Evolutionary conservation across 2,113 vertebrate genomes (phyloP), one percentile per base, ranked within the genome.

Genomic region (Prunella fulvescens): DNA sequence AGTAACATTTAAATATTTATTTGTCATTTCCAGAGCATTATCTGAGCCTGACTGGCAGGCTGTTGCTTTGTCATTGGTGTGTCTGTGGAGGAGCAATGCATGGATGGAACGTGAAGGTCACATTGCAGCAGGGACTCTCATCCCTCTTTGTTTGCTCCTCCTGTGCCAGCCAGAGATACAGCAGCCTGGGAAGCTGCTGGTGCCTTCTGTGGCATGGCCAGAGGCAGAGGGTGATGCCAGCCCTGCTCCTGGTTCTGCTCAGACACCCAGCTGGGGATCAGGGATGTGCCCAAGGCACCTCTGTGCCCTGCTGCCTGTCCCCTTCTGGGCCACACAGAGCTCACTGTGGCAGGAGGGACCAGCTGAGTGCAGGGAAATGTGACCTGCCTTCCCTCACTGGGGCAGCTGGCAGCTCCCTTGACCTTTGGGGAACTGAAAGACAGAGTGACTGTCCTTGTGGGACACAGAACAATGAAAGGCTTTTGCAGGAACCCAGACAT

Each of bases 201-300:
- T 62, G 76, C 95, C 95, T 96, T 94, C 89, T 93, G 91, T 64
- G 60, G n/a, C 42, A 4, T 65, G 83, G 88, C 94, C 81, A 73
- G 47, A 10, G 74, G 74, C 74, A 51, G 29, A 14, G 39, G 83
- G 57, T 13, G 83, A 56, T 88, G 92, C 81, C 94, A 87, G 64
- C 35, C 40, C 20, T 60, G 71, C 62, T 53, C 29, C 39, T 1
- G 12, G 28, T 26, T 10, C 69, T 65, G 64, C 77, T 74, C 67
- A 57, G 70, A n/a, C 50, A 37, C 15, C 54, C 40, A 56, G 50
- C 45, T 76, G 4, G 71, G 39, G n/a, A 16, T 24, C 48, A 50
- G 90, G 60, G 88, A 18, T 78, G 54, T 37, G 58, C 29, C 31
- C 9, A 20, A 81, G 91, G 54, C 71, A 28, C 26, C 16, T 15